Base-by-base conservation (phyloP, 1,140 invertebrate genomes). In the Danaus plexippus region DNA sequence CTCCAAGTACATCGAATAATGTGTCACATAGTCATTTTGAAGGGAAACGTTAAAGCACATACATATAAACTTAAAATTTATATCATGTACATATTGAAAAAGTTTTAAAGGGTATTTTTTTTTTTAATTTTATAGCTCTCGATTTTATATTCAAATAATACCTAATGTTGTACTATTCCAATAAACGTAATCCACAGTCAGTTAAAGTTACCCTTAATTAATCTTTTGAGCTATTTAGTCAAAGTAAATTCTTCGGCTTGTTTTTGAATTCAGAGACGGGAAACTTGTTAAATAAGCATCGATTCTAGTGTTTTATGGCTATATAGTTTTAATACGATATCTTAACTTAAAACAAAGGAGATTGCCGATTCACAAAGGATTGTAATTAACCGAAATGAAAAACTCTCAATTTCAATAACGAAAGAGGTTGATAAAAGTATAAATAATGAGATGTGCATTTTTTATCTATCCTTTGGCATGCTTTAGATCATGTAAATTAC, bases 171-270 rank as follows among this genome's bases (percentile, higher is more conserved):
- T 32, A 32, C 22, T 32, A 2, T 32, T 32, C 5, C 22, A 6
- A 32, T 22, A 15, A 54, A 15, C n/a, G 53, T 54, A 47, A 18
- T 41, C 32, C 45, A 11, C 41, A 54, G 47, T 11, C 11, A 47
- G 53, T 54, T 32, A 52, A 52, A 61, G 52, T 68, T 68, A 52
- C 57, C 52, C 70, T 71, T 84, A 77, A 84, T 84, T 81, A 82
- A 84, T 84, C 71, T 75, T 71, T 80, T 75, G 67, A 81, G 75
- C 71, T 74, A 80, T 84, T 81, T 80, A 81, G 77, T 80, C 80
- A 80, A 81, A 84, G 69, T 77, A 74, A 80, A 81, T 76, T 80
- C 77, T 73, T 75, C 71, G 66, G 69, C 64, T 67, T 66, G 71
- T 77, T 79, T 80, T 80, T 75, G 73, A 78, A 80, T 76, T 77